Conservation (phyloP, 2,888 invertebrate species). For the Selenia dentaria region DNA sequence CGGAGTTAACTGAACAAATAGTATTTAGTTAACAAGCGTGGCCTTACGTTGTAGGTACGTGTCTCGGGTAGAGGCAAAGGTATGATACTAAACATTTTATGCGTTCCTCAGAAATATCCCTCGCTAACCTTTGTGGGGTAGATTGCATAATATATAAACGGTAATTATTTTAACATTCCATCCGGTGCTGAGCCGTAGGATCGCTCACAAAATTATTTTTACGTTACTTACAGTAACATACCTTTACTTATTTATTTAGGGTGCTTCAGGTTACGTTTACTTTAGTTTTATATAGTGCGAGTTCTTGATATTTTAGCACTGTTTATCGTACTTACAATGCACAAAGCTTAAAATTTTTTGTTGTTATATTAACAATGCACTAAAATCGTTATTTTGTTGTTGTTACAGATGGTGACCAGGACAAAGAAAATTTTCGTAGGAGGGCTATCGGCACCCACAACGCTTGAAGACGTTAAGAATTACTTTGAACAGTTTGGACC, state of each 20-base stretch:
- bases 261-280: constrained; percentile 17
- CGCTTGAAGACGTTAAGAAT: constrained; percentile 99
- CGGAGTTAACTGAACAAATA: constrained; percentile 33
- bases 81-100: constrained; percentile 38
- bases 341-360: too few relatives aligned
- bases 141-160: constrained; percentile 73
- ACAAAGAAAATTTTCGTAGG: constrained; percentile 99
- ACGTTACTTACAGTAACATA: constrained; percentile 42
- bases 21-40: constrained; percentile 37
- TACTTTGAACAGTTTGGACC: constrained; percentile 99
- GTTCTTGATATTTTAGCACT: too few relatives aligned
- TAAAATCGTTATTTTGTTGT: constrained; percentile 24
- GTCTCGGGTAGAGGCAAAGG: constrained; percentile 18
- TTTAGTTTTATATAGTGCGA: constrained; percentile 4
- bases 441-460: constrained; percentile 99
- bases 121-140: constrained; percentile 52
- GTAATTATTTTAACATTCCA: constrained; percentile 71
- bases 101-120: constrained; percentile 60
- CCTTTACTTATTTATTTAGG: constrained; percentile 29
- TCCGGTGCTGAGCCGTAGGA: constrained; percentile 42
- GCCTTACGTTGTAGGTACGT: constrained; percentile 31
- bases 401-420: constrained; percentile 98
- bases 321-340: too few relatives aligned
- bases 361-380: too few relatives aligned
- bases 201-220: constrained; percentile 54